Evolutionary conservation across 1,140 invertebrate species (phyloP).

Genomic region (Anagrus nilaparvatae): DNA sequence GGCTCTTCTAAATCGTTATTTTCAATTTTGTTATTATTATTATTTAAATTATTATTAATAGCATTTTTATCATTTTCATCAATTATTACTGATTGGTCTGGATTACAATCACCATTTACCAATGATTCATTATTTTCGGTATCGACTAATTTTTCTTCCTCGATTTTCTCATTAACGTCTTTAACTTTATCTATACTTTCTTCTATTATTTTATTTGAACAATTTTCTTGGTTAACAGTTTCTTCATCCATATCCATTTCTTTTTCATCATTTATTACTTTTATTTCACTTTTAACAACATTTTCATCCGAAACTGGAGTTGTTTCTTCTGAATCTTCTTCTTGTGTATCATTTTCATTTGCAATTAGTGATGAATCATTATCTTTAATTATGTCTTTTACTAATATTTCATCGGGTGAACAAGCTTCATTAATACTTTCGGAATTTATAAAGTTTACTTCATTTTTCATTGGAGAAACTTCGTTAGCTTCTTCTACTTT

Average conservation of each 20-base stretch:
- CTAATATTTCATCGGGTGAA: no score
- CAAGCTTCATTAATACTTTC: no score
- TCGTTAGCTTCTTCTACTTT: slow-evolving; percentile 11
- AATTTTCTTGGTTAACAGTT: background rate
- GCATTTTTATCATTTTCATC: slow-evolving; percentile 31
- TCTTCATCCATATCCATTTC: background rate
- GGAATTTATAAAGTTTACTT: no score
- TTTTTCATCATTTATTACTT: background rate
- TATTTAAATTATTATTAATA: slow-evolving; percentile 39
- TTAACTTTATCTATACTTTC: no score
- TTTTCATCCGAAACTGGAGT: background rate
- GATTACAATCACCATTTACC: slow-evolving; percentile 25
- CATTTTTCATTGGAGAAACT: no score
- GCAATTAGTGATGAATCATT: slow-evolving; percentile 1
- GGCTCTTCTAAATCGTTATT: slow-evolving; percentile 41
- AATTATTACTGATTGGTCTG: slow-evolving; percentile 20
- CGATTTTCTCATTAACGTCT: slow-evolving; percentile 1
- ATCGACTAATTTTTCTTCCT: slow-evolving; percentile 18
- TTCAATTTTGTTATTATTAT: slow-evolving; percentile 27
- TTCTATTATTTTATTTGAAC: background rate
- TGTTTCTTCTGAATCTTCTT: background rate
- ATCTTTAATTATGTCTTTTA: slow-evolving; percentile 1
- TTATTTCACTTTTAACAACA: background rate
- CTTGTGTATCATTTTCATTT: background rate
- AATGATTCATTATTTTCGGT: slow-evolving; percentile 22